Evolutionary conservation across 2,113 vertebrate species (phyloP), one percentile per base, ranked within the genome.

Genomic region (Taxidea taxus): DNA sequence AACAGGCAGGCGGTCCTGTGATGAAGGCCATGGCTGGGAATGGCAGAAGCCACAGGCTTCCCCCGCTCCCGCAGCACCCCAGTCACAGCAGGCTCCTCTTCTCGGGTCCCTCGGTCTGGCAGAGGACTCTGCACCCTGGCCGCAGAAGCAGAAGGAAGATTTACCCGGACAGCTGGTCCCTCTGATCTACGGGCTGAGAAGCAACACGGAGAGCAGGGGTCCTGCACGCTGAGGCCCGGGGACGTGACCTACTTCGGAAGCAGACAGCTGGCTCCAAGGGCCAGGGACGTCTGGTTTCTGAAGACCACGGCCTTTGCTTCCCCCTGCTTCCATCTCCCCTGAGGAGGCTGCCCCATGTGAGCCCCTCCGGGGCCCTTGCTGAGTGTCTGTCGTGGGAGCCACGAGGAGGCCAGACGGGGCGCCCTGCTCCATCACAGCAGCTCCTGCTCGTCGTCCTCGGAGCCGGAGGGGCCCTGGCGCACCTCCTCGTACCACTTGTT

Each of bases 401-500:
- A 5, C 0, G 29, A 27, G 51, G 44, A 10, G 42, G 72, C 25
- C 2, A 1, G 34, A 4, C 7, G 42, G 54, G 6, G 81, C 0
- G 0, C 54, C 75, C 47, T 62, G 82, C 86, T 62, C 11, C 0
- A 4, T 99, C 98, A 99, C 49, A 99, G 99, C 85, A 99, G 98
- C 97, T 99, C 99, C 47, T 99, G 99, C 97, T 99, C 99, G 0
- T 99, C 99, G 3, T 99, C 99, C 98, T 99, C 99, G 0, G 99
- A 99, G 56, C 99, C 99, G 0, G 99, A 99, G 0, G 99, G 99
- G 70, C 99, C 99, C 97, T 99, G 99, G 7, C 99, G 99, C 37
- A 99, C 99, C 98, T 99, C 99, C 91, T 99, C 99, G 1, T 99
- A 99, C 99, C 99, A 99, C 95, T 99, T 99, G 98, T 99, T 99